Percentiles rank a stretch among this genome's conserved stretches.
These are phyloP conservation scores for Osmerus eperlanus DNA, from an alignment of 2,113 vertebrate genomes.

Conservation along the genomic window DNA sequence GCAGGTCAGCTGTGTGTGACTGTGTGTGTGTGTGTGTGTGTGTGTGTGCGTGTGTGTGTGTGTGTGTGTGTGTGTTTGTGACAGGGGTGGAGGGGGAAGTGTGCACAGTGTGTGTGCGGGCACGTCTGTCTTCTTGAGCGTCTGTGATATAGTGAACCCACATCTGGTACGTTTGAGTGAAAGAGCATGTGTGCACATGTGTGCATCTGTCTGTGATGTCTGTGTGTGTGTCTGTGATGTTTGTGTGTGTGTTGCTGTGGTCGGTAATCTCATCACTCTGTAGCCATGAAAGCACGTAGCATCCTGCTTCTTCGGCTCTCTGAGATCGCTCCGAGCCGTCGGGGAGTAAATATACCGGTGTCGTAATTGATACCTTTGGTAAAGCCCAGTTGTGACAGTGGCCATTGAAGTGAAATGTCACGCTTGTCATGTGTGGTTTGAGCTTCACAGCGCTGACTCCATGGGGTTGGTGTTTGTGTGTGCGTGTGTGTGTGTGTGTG, in stretches of 20 bases:
- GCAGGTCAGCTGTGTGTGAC: constrained; percentile 80
- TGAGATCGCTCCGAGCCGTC: constrained; percentile 1
- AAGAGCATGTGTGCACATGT: background rate
- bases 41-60: constrained; percentile 47
- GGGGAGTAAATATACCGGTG: constrained; percentile 12
- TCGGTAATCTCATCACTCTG: background rate
- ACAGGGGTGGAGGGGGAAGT: constrained; percentile 23
- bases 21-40: background rate
- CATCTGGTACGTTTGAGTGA: background rate
- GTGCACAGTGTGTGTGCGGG: background rate
- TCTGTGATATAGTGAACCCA: background rate
- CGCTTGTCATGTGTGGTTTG: constrained; percentile 47
- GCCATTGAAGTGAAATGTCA: constrained; percentile 53
- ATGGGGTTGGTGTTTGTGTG: constrained; percentile 3
- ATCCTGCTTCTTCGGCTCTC: background rate
- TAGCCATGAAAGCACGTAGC: constrained; percentile 4
- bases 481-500: constrained; percentile 1
- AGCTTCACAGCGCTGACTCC: constrained; percentile 40
- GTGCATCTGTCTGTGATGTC: background rate
- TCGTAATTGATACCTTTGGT: constrained; percentile 8
- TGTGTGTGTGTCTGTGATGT: background rate
- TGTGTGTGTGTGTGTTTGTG: constrained; percentile 2
- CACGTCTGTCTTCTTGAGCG: background rate
- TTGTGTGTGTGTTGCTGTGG: constrained; percentile 18
- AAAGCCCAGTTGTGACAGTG: constrained; percentile 14